Evolutionary conservation across 2,888 invertebrate genomes (phyloP), one percentile per base, ranked within the genome.

Genomic region (Vanessa cardui): DNA sequence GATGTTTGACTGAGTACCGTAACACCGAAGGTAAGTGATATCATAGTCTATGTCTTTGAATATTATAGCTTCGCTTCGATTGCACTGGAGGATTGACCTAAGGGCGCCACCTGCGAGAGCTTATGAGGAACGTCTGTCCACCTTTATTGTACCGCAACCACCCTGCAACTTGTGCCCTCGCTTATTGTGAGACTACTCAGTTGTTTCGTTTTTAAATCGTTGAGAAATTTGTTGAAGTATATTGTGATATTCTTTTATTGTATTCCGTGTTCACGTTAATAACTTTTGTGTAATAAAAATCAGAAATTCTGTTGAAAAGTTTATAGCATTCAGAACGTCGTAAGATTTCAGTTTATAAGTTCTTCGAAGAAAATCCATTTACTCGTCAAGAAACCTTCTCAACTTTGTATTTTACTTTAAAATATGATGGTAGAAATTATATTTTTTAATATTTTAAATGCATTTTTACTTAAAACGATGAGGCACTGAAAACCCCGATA

Each of bases 101-200:
- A 62, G 52, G 59, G 45, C 74, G 79, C 83, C 80, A 88, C 85
- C 89, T 88, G 88, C 75, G 77, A 79, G 78, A 76, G 87, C 85
- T 90, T 88, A 90, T 81, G 80, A 78, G 78, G 76, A 39, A 69
- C 73, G 77, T 76, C 77, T 73, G 81, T 65, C 60, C 54, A 54
- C 65, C 80, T 74, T 73, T 77, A 86, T 86, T 88, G 85, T 87
- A 79, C 76, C 75, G 68, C 76, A 81, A 83, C 78, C 77, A 70
- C 74, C 69, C 75, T 73, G 76, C 77, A 83, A 85, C 80, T 83
- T 83, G 75, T 74, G 76, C 76, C 70, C 77, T 67, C 76, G 76
- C 78, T 80, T 79, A 84, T 86, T 87, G 83, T 86, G 75, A 69
- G 72, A 77, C 64, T 66, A 73, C 72, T 73, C 71, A 74, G 65